Percentiles rank a stretch among this genome's conserved stretches.
Evolutionary conservation across 2,888 invertebrate genomes (phyloP).

Genomic region (Nephrotoma appendiculata): DNA sequence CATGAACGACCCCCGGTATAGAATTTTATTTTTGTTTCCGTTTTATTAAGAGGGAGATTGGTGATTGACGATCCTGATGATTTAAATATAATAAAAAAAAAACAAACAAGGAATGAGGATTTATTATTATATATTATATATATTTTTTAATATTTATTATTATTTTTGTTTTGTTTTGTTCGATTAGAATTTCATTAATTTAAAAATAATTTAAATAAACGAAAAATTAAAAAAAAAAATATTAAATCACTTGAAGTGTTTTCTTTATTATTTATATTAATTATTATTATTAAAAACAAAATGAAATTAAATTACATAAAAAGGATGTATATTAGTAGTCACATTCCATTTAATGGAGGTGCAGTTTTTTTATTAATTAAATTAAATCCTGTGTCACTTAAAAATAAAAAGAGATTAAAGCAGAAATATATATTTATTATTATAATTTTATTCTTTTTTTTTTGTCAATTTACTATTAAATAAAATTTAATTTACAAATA

Average conservation of each 20-base stretch:
- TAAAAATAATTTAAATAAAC: background rate
- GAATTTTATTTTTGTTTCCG: background rate
- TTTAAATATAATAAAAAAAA: background rate
- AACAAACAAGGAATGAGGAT: background rate
- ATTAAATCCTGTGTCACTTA: background rate
- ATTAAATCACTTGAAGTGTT: background rate
- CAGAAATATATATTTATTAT: background rate
- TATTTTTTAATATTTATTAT: background rate
- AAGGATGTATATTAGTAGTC: background rate
- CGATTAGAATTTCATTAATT: background rate
- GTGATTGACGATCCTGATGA: background rate
- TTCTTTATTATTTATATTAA: background rate
- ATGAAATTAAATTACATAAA: background rate
- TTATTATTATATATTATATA: background rate
- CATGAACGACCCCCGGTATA: background rate
- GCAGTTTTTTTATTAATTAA: background rate
- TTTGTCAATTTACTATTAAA: background rate
- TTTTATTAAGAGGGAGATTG: background rate
- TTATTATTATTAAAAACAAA: background rate
- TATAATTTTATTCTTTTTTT: background rate
- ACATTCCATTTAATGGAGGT: slow-evolving; percentile 3
- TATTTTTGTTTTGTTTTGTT: background rate
- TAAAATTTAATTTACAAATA: background rate
- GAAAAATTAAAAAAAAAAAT: background rate
- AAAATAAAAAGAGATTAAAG: background rate